Percentiles rank a stretch among this genome's conserved stretches.
Evolutionary conservation across 92 coral and sea anemone genomes (phyloP).

Genomic region (Pocillopora meandrina): DNA sequence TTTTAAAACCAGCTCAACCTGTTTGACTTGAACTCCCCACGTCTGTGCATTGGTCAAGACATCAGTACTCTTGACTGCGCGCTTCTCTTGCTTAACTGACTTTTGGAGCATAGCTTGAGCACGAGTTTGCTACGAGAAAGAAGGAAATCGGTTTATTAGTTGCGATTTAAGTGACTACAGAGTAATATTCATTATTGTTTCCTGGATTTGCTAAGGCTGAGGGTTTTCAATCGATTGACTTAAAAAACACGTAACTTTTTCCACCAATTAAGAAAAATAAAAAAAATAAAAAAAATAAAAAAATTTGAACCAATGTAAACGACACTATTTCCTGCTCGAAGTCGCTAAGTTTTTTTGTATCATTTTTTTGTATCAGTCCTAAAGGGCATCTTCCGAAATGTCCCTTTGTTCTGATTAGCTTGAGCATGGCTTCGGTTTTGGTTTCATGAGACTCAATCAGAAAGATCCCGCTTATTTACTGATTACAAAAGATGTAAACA

Average conservation of each 20-base stretch:
- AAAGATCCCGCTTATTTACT: not conserved
- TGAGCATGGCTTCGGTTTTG: not conserved
- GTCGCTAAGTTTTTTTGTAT: too few relatives aligned
- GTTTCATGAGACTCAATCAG: not conserved
- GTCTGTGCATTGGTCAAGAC: conserved; percentile 69
- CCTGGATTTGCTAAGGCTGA: too few relatives aligned
- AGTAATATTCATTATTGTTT: not conserved
- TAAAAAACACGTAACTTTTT: too few relatives aligned
- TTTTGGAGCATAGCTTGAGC: conserved; percentile 79
- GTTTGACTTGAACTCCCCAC: conserved; percentile 81
- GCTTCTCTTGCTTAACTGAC: conserved; percentile 49
- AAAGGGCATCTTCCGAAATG: not conserved
- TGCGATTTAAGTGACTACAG: not conserved
- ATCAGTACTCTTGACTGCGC: conserved; percentile 54
- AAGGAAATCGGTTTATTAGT: not conserved
- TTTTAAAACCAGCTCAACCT: conserved; percentile 58
- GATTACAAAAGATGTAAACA: not conserved
- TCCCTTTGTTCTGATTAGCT: not conserved
- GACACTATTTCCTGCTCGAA: too few relatives aligned
- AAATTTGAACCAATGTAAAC: too few relatives aligned
- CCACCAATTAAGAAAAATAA: too few relatives aligned
- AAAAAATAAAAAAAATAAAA: too few relatives aligned
- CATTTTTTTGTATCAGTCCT: too few relatives aligned
- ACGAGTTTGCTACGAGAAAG: conserved; percentile 68
- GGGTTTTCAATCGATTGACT: too few relatives aligned